A percentile compares a stretch with the other conserved stretches of the same genome.
phyloP scores from a whole-genome alignment of 2,797 vertebrate genomes.

The Smutsia temminckii region DNA sequence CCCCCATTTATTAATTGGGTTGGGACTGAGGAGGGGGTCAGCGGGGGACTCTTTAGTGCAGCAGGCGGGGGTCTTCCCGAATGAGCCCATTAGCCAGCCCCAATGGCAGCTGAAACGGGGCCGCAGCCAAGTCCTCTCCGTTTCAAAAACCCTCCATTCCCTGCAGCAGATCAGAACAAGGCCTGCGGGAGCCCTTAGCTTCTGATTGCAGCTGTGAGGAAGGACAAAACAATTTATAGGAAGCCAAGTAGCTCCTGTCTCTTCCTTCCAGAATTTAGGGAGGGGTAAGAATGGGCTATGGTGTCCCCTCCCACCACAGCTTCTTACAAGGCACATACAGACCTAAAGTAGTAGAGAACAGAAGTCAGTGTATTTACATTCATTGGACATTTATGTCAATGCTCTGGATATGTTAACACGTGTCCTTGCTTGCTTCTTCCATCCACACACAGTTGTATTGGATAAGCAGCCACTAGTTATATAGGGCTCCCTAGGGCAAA shows the following conservation, averaged over 20 bases:
- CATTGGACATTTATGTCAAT: neutral
- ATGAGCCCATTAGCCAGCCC: slow-evolving; percentile 80
- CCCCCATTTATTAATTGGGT: slow-evolving; percentile 81
- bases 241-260: slow-evolving; percentile 80
- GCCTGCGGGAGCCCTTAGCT: slow-evolving; percentile 80
- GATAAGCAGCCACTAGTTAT: slow-evolving; percentile 18
- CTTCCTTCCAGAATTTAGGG: slow-evolving; percentile 69
- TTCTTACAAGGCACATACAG: slow-evolving; percentile 9
- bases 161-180: slow-evolving; percentile 81
- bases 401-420: slow-evolving; percentile 22
- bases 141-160: slow-evolving; percentile 80
- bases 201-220: slow-evolving; percentile 80
- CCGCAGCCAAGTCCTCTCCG: slow-evolving; percentile 76
- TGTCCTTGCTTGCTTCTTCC: slow-evolving; percentile 32
- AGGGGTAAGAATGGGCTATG: slow-evolving; percentile 28
- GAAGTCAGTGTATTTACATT: neutral
- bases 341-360: slow-evolving; percentile 3
- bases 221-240: slow-evolving; percentile 81
- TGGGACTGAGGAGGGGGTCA: slow-evolving; percentile 75
- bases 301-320: neutral
- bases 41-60: slow-evolving; percentile 78
- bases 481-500: neutral
- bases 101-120: slow-evolving; percentile 74
- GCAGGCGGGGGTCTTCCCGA: slow-evolving; percentile 77
- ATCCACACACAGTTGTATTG: slow-evolving; percentile 39